Percentiles rank a stretch among this genome's conserved stretches.
Conservation (phyloP, 2,888 invertebrate species). For the Drosophila neotestacea region DNA sequence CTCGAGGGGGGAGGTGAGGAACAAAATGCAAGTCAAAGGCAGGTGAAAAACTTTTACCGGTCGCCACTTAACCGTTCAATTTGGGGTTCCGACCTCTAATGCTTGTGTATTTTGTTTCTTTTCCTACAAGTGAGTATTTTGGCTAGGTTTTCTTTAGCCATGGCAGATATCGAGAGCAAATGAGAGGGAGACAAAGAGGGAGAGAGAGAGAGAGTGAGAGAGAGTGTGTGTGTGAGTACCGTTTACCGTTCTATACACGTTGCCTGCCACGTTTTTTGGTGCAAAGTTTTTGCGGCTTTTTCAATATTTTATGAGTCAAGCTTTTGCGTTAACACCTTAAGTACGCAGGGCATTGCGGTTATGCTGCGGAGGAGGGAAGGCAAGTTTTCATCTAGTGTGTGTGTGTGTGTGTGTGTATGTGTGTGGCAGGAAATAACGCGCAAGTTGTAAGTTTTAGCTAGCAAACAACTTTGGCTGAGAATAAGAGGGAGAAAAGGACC, state of each 20-base stretch:
- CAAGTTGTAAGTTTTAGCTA: conserved; percentile 77
- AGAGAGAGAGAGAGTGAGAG: neutral
- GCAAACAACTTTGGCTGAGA: conserved; percentile 62
- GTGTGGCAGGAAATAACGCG: conserved; percentile 77
- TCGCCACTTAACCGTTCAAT: conserved; percentile 71
- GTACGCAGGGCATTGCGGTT: conserved; percentile 76
- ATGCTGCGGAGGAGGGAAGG: neutral
- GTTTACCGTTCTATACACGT: conserved; percentile 22
- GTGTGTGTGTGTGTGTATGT: conserved; percentile 42
- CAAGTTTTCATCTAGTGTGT: conserved; percentile 22
- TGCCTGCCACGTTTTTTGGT: conserved; percentile 66
- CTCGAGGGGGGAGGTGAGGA: neutral
- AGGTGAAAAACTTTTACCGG: conserved; percentile 62
- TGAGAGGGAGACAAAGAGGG: too few relatives aligned
- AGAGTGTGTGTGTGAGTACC: conserved; percentile 25
- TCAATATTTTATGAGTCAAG: conserved; percentile 84
- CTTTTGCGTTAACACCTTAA: conserved; percentile 81
- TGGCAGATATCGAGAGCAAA: neutral
- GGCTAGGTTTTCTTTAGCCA: conserved; percentile 24
- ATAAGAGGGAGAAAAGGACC: conserved; percentile 17
- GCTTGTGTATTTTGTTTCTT: conserved; percentile 20
- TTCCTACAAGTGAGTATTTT: conserved; percentile 32
- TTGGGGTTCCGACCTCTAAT: conserved; percentile 55
- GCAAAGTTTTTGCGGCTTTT: conserved; percentile 83
- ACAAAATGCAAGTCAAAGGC: conserved; percentile 54